These are phyloP conservation scores for Eremophila alpestris DNA, from an alignment of 2,797 vertebrate genomes.

Conservation along the genomic window DNA sequence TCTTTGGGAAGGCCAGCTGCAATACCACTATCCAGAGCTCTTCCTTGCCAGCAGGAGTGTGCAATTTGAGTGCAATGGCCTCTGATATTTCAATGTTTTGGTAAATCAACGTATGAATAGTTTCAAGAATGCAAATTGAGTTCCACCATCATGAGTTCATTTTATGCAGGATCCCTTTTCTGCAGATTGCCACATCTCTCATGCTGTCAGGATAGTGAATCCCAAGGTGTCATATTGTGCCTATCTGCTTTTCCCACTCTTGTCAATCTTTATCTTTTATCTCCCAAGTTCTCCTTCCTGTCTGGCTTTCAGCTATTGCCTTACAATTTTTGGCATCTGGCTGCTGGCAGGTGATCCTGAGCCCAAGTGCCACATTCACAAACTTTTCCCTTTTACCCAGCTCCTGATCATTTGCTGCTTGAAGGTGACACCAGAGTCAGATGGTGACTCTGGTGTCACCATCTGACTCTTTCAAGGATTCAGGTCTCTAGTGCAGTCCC, in stretches of 20 bases:
- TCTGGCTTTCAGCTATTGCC: neutral
- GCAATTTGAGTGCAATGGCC: neutral
- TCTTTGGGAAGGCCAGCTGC: neutral
- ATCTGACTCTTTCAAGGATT: neutral
- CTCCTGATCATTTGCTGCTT: neutral
- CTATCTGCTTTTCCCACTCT: neutral
- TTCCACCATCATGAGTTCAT: neutral
- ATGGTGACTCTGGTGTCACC: too few species aligned
- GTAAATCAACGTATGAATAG: neutral
- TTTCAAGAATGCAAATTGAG: neutral
- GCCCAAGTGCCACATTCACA: accelerated
- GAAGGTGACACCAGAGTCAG: neutral
- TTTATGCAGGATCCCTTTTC: neutral
- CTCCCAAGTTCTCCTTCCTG: neutral
- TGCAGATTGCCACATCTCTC: neutral
- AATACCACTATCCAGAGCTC: neutral
- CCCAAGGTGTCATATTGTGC: neutral
- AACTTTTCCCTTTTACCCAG: neutral
- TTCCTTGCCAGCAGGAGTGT: neutral
- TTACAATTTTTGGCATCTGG: neutral
- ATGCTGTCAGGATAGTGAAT: neutral
- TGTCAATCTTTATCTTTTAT: neutral
- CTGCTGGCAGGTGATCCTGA: neutral
- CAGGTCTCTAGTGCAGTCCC: neutral
- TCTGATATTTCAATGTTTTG: neutral